A percentile compares a stretch with the other conserved stretches of the same genome.
phyloP scores from a whole-genome alignment of 2,113 vertebrate genomes.

The Scophthalmus maximus region DNA sequence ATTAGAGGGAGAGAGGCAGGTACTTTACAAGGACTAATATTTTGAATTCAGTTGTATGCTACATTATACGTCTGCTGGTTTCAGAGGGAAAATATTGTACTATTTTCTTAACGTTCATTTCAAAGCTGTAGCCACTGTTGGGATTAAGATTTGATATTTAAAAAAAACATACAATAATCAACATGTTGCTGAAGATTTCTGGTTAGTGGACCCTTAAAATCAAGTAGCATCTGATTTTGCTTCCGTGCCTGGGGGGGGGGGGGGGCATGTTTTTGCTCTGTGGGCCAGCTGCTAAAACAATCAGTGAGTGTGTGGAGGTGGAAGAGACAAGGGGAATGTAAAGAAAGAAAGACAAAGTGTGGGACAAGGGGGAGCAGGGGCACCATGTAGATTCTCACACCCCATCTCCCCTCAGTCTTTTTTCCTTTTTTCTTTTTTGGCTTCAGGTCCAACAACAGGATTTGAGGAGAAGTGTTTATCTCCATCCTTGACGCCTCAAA shows the following conservation, averaged over 20 bases:
- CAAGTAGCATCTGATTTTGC: background rate
- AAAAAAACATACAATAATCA: too few relatives aligned
- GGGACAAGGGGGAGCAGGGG: slow-evolving; percentile 42
- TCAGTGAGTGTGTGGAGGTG: slow-evolving; percentile 74
- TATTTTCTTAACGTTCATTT: too few relatives aligned
- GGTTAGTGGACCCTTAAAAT: too few relatives aligned
- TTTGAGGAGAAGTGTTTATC: slow-evolving; percentile 34
- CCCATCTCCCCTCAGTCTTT: slow-evolving; percentile 16
- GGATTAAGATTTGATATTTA: too few relatives aligned
- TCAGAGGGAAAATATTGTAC: too few relatives aligned
- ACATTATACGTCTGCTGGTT: too few relatives aligned
- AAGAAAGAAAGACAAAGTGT: slow-evolving; percentile 50
- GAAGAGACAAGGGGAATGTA: slow-evolving; percentile 57
- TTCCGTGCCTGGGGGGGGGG: slow-evolving; percentile 15
- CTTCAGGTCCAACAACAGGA: slow-evolving; percentile 19
- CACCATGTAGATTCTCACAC: slow-evolving; percentile 37
- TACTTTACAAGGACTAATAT: too few relatives aligned
- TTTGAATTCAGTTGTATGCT: too few relatives aligned
- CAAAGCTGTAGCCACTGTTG: too few relatives aligned
- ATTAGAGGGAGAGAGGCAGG: too few relatives aligned
- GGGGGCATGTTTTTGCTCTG: slow-evolving; percentile 63
- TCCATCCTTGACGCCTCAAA: slow-evolving; percentile 47
- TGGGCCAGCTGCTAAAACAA: slow-evolving; percentile 82
- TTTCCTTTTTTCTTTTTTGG: slow-evolving; percentile 9
- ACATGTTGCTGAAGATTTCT: too few relatives aligned